These are phyloP conservation scores for Oxyura jamaicensis DNA, from an alignment of 2,113 vertebrate genomes.

Conservation along the genomic window DNA sequence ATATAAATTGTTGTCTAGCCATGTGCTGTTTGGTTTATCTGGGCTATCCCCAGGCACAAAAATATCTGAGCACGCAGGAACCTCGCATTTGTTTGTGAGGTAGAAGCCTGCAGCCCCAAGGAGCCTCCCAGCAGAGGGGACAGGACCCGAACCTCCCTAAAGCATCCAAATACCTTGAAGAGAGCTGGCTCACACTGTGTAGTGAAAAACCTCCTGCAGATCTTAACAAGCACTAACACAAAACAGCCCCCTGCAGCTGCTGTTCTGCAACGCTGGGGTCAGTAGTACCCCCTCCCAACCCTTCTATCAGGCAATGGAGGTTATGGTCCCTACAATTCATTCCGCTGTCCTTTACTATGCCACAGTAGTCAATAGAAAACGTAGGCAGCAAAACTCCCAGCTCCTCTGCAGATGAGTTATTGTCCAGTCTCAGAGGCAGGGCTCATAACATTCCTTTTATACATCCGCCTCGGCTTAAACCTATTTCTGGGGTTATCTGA, in stretches of 20 bases:
- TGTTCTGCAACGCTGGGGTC: neutral
- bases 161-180: neutral
- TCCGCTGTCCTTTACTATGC: rapidly evolving
- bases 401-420: neutral
- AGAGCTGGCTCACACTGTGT: too few species aligned
- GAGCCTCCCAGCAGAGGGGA: neutral
- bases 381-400: neutral
- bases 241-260: neutral
- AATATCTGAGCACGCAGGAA: neutral
- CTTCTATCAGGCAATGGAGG: rapidly evolving
- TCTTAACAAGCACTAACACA: neutral
- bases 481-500: slow-evolving; percentile 1
- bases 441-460: slow-evolving; percentile 6
- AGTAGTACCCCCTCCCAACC: neutral
- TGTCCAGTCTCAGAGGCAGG: neutral
- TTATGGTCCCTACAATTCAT: neutral
- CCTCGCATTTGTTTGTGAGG: neutral
- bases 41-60: neutral
- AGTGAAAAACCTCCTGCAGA: neutral
- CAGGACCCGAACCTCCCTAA: neutral
- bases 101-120: neutral
- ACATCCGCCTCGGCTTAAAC: neutral
- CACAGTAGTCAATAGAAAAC: neutral
- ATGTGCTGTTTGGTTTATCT: neutral
- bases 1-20: neutral